phyloP scores from a whole-genome alignment of 2,888 invertebrate species.

The Xanthorhoe spadicearia region DNA sequence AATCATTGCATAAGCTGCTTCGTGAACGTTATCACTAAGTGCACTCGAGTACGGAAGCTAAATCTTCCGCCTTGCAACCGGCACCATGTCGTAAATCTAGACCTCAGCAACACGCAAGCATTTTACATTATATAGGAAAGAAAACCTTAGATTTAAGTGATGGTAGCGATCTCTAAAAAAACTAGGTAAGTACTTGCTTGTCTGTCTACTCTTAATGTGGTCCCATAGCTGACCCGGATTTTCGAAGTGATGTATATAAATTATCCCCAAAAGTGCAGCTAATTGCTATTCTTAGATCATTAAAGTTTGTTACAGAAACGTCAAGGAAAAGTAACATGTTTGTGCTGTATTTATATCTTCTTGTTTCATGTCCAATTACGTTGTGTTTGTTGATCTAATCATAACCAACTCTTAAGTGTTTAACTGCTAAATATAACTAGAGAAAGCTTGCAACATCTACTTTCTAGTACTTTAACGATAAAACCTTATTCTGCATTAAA shows the following conservation, averaged over 20 bases:
- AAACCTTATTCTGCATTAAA: conserved; percentile 13
- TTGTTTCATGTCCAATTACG: not conserved
- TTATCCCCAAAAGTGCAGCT: not conserved
- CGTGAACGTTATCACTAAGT: conserved; percentile 58
- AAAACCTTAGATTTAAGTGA: not conserved
- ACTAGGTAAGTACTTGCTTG: too few relatives aligned
- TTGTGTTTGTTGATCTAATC: not conserved
- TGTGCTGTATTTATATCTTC: not conserved
- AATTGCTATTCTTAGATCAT: not conserved
- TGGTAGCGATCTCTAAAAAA: too few relatives aligned
- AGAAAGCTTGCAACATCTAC: conserved; percentile 9
- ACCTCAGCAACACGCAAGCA: conserved; percentile 34
- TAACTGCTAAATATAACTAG: conserved; percentile 3
- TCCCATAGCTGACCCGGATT: too few relatives aligned
- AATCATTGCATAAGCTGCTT: conserved; percentile 50
- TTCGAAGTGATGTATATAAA: too few relatives aligned
- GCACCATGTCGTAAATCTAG: conserved; percentile 38
- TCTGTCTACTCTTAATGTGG: too few relatives aligned
- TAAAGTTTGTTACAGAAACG: too few relatives aligned
- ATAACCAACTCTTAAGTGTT: not conserved
- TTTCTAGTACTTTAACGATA: not conserved
- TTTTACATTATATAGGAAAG: conserved; percentile 21
- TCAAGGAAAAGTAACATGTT: not conserved
- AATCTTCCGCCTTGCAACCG: conserved; percentile 42
- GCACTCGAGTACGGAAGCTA: conserved; percentile 54